These are phyloP conservation scores for Mormoops blainvillei DNA, from an alignment of 2,113 vertebrate genomes.

Conservation along the genomic window DNA sequence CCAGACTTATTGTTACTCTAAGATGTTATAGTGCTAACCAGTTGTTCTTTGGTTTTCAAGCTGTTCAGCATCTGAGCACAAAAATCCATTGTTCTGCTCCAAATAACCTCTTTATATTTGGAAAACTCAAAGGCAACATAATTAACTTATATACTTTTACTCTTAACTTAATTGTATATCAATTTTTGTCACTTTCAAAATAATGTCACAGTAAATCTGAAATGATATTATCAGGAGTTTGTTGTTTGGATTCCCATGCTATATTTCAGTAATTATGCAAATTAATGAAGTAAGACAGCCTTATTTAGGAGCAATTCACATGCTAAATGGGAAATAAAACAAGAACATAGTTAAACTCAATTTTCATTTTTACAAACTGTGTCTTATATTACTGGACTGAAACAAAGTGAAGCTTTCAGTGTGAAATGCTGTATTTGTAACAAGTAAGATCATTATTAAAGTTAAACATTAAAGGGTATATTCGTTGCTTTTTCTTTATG, in stretches of 20 bases:
- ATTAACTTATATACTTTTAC: conserved; percentile 28
- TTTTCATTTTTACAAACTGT: conserved; percentile 53
- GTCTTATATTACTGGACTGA: conserved; percentile 48
- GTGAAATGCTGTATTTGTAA: conserved; percentile 55
- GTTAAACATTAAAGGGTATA: conserved; percentile 58
- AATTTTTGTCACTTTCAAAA: conserved; percentile 53
- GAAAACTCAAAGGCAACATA: neutral
- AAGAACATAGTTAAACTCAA: conserved; percentile 50
- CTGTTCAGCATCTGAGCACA: conserved; percentile 34
- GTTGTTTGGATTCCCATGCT: conserved; percentile 58
- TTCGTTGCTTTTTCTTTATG: conserved; percentile 51
- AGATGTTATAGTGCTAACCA: neutral
- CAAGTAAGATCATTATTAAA: conserved; percentile 61
- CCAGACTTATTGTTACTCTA: neutral
- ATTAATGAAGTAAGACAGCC: conserved; percentile 71
- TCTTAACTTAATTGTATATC: conserved; percentile 30
- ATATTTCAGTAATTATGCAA: conserved; percentile 67
- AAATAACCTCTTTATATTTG: conserved; percentile 30
- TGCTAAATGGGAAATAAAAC: conserved; percentile 57
- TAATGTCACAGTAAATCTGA: conserved; percentile 52
- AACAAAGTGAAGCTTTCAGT: conserved; percentile 62
- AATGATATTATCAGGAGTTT: conserved; percentile 54
- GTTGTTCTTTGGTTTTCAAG: conserved; percentile 37
- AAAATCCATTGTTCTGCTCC: conserved; percentile 16
- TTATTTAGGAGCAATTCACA: conserved; percentile 64